Conservation (phyloP, 2,888 invertebrate genomes). For the Ennomos quercinarius region DNA sequence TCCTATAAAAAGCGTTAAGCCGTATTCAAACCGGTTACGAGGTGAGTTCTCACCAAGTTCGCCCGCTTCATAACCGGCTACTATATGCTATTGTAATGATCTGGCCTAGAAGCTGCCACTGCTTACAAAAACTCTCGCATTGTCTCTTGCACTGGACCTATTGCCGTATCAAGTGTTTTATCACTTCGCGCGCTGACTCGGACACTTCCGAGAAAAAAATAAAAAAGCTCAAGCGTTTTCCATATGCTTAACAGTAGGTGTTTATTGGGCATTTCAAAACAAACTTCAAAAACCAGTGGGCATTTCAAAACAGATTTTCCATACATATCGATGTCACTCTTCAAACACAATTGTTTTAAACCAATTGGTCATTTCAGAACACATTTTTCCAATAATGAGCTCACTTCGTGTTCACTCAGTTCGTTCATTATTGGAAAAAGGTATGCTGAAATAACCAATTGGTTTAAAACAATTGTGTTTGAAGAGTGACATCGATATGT, state of each 20-base stretch:
- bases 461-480: too few species aligned
- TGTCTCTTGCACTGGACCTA: slow-evolving; percentile 66
- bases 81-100: slow-evolving; percentile 82
- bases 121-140: slow-evolving; percentile 75
- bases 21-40: slow-evolving; percentile 69
- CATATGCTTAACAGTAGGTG: slow-evolving; percentile 27
- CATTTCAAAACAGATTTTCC: too few species aligned
- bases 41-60: slow-evolving; percentile 67
- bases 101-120: slow-evolving; percentile 75
- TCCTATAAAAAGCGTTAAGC: slow-evolving; percentile 72
- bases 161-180: slow-evolving; percentile 69
- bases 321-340: too few species aligned
- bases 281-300: too few species aligned
- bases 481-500: too few species aligned
- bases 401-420: too few species aligned
- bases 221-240: slow-evolving; percentile 39
- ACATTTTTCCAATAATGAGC: too few species aligned
- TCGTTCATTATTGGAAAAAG: too few species aligned
- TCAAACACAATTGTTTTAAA: too few species aligned
- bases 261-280: too few species aligned
- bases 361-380: too few species aligned
- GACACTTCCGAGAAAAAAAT: slow-evolving; percentile 65
- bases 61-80: slow-evolving; percentile 78
- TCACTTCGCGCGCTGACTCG: slow-evolving; percentile 63
- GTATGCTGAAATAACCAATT: too few species aligned